Evolutionary conservation across 92 coral and sea anemone species (phyloP), one percentile per base, ranked within the genome.

Genomic region (Bergia puertoricense): DNA sequence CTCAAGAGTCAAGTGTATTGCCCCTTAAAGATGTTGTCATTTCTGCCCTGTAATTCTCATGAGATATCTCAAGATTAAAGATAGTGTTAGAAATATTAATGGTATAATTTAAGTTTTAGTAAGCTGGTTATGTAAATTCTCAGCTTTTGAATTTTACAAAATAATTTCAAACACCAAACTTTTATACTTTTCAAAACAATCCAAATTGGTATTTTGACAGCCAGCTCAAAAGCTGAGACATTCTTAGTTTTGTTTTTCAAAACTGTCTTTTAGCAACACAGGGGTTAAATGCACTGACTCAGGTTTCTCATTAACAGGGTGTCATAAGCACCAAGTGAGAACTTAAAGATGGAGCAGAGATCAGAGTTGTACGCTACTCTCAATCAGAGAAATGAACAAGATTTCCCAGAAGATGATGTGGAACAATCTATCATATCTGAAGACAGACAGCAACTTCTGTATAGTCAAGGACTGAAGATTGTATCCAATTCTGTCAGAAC

Each of bases 391-490:
- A 39, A 81, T 57, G 85, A 57, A 22, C 43, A 30, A 14, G 85
- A 81, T 8, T 18, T 7, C 43, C 51, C 50, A 30, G 38, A 44
- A 43, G 81, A 79, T 8, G 39, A 20, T 62, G 54, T 22, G 11
- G 30, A 1, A 11, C 36, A 40, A 7, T 39, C 85, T 39, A 39
- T 74, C 1, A 16, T 38, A 22, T n/a, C 73, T 36, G 72, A 39
- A 81, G 85, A 81, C 46, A 81, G 38, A 40, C 74, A 81, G 74
- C 85, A 81, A 8, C 72, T 81, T 9, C 69, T 81, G 5, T 81
- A 81, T 43, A 81, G 85, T 81, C 85, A 38, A 38, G 85, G 85
- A 57, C 43, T 81, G 85, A 81, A 81, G 85, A 81, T 81, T 54
- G 68, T 81, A 40, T 81, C 85, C 50, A 81, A 81, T 81, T 81